These are phyloP conservation scores for Solea senegalensis DNA, from an alignment of 2,113 vertebrate genomes.

Conservation along the genomic window DNA sequence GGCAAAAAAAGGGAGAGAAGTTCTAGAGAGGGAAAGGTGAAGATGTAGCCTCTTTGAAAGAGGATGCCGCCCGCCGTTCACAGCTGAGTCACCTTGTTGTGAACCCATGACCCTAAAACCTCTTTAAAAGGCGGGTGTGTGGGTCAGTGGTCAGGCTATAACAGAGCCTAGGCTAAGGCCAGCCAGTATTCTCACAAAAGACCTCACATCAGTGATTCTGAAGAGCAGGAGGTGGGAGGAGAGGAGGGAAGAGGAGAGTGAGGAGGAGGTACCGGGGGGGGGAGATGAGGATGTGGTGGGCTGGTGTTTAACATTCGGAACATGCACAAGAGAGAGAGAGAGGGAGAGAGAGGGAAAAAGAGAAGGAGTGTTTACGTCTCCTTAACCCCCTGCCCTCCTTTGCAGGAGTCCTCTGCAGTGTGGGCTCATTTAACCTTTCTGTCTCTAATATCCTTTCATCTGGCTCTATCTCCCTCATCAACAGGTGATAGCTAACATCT, in stretches of 20 bases:
- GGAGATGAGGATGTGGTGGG: constrained; percentile 35
- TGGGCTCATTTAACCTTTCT: constrained; percentile 37
- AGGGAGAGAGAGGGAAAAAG: constrained; percentile 14
- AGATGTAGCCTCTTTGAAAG: constrained; percentile 75
- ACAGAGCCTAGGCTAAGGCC: constrained; percentile 67
- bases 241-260: constrained; percentile 25
- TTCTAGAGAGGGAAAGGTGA: constrained; percentile 65
- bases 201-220: constrained; percentile 72
- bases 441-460: constrained; percentile 56
- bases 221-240: constrained; percentile 51
- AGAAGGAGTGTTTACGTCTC: constrained; percentile 41
- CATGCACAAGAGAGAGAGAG: constrained; percentile 36
- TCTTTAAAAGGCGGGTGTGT: constrained; percentile 76
- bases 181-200: constrained; percentile 68
- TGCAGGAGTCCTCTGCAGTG: constrained; percentile 28
- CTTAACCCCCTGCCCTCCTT: constrained; percentile 54
- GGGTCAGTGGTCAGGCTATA: constrained; percentile 78
- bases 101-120: constrained; percentile 80
- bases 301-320: constrained; percentile 58
- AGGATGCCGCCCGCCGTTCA: constrained; percentile 71
- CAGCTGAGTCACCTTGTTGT: constrained; percentile 80
- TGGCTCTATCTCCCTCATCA: constrained; percentile 52
- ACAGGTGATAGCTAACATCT: constrained; percentile 69
- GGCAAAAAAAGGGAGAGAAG: constrained; percentile 20
- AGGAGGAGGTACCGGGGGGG: constrained; percentile 48